These are phyloP conservation scores for Urocitellus parryii DNA, from an alignment of 2,113 vertebrate genomes.

Conservation along the genomic window DNA sequence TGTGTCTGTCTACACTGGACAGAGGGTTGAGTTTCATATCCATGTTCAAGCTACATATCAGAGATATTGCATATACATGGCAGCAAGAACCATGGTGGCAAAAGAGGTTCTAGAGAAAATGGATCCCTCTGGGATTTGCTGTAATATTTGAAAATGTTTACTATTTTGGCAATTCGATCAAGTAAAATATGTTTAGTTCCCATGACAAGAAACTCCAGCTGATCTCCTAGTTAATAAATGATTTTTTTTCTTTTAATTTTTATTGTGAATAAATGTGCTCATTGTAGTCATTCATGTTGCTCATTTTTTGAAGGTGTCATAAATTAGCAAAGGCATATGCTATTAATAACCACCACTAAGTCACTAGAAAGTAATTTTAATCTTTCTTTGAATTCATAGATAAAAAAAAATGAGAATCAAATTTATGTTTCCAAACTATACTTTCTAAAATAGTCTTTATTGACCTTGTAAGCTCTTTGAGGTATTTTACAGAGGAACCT, in stretches of 20 bases:
- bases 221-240: background rate
- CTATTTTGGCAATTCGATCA: background rate
- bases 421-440: background rate
- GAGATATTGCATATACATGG: background rate
- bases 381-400: background rate
- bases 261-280: background rate
- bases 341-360: background rate
- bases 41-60: background rate
- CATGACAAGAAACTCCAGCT: background rate
- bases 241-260: background rate
- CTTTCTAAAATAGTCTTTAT: background rate
- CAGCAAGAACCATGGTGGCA: background rate
- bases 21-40: background rate
- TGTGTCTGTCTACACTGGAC: background rate
- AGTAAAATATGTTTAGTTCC: background rate
- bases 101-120: background rate
- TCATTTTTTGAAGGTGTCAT: background rate
- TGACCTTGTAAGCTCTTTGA: background rate
- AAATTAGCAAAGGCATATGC: background rate
- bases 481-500: background rate
- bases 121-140: background rate
- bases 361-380: constrained; percentile 15
- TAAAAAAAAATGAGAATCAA: background rate
- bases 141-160: background rate
- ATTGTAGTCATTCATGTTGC: background rate